Conservation (phyloP, 2,113 vertebrate genomes). For the Apeltes quadracus region DNA sequence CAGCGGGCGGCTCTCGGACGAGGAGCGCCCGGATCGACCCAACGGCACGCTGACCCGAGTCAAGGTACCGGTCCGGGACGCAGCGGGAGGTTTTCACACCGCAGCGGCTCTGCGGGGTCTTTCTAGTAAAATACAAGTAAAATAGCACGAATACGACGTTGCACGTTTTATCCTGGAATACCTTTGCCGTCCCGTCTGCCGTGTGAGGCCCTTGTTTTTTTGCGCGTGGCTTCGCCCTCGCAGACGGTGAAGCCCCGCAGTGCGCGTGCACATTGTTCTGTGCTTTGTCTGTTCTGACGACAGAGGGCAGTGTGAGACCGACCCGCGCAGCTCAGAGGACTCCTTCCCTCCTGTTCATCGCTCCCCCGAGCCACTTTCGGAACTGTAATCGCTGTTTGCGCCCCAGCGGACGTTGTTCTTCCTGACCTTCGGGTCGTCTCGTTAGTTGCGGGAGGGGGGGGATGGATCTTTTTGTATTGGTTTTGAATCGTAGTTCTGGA, state of each 20-base stretch:
- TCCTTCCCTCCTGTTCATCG: too few relatives aligned
- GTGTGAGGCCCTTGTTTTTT: too few relatives aligned
- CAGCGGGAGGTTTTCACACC: background rate
- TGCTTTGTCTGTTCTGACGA: constrained; percentile 43
- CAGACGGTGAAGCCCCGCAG: too few relatives aligned
- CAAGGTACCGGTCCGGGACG: constrained; percentile 64
- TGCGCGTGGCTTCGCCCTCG: too few relatives aligned
- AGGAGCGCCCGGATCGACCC: constrained; percentile 86
- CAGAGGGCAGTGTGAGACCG: constrained; percentile 71
- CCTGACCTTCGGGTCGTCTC: background rate
- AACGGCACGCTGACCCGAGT: constrained; percentile 86
- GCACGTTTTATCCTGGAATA: background rate
- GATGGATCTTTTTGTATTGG: constrained; percentile 1
- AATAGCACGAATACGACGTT: background rate
- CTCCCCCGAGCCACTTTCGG: too few relatives aligned
- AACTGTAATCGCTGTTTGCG: constrained; percentile 20
- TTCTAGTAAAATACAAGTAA: too few relatives aligned
- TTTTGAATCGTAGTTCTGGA: background rate
- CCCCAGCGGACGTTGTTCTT: constrained; percentile 9
- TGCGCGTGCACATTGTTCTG: too few relatives aligned
- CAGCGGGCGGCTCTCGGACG: constrained; percentile 89
- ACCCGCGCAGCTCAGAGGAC: background rate
- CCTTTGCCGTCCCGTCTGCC: too few relatives aligned
- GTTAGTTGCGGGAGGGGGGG: background rate
- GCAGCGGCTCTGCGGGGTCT: background rate